phyloP scores from a whole-genome alignment of 2,888 invertebrate genomes.

The Lamproptera curius region DNA sequence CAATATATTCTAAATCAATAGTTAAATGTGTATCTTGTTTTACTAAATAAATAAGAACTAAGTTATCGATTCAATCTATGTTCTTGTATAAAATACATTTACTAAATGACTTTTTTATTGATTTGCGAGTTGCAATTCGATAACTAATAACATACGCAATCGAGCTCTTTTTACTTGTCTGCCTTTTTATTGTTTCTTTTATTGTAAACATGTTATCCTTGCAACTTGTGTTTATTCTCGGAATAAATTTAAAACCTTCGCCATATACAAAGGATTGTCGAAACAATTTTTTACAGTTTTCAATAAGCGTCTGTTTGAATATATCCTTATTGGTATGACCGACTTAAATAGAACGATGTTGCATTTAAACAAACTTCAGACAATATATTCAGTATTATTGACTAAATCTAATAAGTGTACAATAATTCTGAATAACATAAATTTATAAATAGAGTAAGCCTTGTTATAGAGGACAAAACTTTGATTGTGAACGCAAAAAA shows the following conservation, averaged over 20 bases:
- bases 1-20: too few species aligned
- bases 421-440: neutral
- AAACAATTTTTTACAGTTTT: neutral
- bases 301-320: neutral
- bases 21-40: too few species aligned
- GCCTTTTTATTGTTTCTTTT: neutral
- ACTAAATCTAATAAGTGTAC: neutral
- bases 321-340: neutral
- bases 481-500: too few species aligned
- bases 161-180: neutral
- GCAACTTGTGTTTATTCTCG: neutral
- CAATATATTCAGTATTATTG: neutral
- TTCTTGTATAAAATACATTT: too few species aligned
- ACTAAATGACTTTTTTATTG: too few species aligned
- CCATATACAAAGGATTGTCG: neutral
- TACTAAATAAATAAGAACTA: too few species aligned
- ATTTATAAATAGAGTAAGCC: too few species aligned
- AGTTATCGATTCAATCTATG: too few species aligned
- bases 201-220: neutral
- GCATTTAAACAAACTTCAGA: neutral
- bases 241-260: neutral
- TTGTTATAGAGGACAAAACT: too few species aligned
- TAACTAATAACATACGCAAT: neutral
- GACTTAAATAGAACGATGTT: neutral
- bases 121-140: too few species aligned